Evolutionary conservation across 2,113 vertebrate species (phyloP).

Genomic region (Arenaria interpres): DNA sequence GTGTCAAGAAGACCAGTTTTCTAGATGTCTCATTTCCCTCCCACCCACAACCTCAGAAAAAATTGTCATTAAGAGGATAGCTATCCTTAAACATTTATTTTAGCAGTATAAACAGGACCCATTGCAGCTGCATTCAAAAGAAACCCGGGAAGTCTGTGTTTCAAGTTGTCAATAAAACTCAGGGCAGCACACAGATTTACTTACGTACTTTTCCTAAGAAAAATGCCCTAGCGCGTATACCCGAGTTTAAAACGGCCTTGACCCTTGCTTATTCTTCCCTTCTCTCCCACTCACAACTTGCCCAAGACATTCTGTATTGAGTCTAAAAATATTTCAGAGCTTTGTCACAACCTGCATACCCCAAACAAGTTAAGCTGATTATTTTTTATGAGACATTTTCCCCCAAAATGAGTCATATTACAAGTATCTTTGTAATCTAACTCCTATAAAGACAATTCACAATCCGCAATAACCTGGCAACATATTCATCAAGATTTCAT

Average conservation of each 20-base stretch:
- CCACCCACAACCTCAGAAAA: neutral
- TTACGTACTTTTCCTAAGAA: neutral
- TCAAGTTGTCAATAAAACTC: neutral
- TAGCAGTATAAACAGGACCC: conserved; percentile 42
- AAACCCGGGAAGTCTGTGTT: neutral
- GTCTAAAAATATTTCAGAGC: neutral
- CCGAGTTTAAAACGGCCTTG: neutral
- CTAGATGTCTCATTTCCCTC: conserved; percentile 26
- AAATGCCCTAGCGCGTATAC: neutral
- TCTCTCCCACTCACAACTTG: neutral
- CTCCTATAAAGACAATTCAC: neutral
- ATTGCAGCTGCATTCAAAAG: neutral
- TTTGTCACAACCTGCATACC: conserved; percentile 26
- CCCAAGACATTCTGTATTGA: neutral
- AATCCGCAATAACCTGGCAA: neutral
- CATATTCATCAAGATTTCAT: neutral
- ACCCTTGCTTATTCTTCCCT: neutral
- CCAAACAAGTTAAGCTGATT: neutral
- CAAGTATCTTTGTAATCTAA: neutral
- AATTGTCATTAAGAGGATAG: neutral
- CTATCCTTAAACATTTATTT: conserved; percentile 63
- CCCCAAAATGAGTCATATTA: conserved; percentile 17
- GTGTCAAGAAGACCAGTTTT: neutral
- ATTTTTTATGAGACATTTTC: conserved; percentile 9
- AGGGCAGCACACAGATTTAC: neutral